Conservation (phyloP, 2,888 invertebrate genomes). For the Agapostemon virescens region DNA sequence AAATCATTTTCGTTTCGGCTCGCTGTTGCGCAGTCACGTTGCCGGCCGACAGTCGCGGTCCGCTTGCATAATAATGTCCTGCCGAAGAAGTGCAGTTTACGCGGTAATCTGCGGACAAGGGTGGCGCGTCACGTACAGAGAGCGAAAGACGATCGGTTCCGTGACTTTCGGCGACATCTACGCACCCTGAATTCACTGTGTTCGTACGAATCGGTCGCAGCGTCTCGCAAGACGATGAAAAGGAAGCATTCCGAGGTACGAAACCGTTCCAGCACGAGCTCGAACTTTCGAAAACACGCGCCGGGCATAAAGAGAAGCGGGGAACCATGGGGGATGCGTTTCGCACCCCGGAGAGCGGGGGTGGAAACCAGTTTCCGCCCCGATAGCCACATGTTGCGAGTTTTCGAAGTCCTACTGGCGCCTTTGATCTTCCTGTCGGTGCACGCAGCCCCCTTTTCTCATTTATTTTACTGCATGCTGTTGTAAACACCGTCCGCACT, state of each 20-base stretch:
- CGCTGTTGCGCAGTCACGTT: conserved; percentile 48
- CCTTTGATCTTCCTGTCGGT: conserved; percentile 24
- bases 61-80: conserved; percentile 26
- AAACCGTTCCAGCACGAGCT: neutral
- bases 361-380: conserved; percentile 50
- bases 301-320: neutral
- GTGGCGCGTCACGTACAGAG: conserved; percentile 60
- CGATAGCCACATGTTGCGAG: conserved; percentile 78
- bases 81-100: conserved; percentile 26
- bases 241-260: neutral
- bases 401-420: conserved; percentile 47
- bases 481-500: no score
- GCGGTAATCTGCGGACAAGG: conserved; percentile 55
- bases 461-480: no score
- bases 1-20: conserved; percentile 8
- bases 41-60: neutral
- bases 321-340: neutral
- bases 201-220: neutral
- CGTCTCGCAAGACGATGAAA: conserved; percentile 18
- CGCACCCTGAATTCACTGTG: conserved; percentile 22
- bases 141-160: conserved; percentile 42
- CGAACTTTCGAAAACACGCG: no score
- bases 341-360: conserved; percentile 50
- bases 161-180: conserved; percentile 52
- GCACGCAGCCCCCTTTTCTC: neutral